Percentiles rank a stretch among this genome's conserved stretches.
phyloP scores from a whole-genome alignment of 2,113 vertebrate species.

The Aegotheles bennettii region DNA sequence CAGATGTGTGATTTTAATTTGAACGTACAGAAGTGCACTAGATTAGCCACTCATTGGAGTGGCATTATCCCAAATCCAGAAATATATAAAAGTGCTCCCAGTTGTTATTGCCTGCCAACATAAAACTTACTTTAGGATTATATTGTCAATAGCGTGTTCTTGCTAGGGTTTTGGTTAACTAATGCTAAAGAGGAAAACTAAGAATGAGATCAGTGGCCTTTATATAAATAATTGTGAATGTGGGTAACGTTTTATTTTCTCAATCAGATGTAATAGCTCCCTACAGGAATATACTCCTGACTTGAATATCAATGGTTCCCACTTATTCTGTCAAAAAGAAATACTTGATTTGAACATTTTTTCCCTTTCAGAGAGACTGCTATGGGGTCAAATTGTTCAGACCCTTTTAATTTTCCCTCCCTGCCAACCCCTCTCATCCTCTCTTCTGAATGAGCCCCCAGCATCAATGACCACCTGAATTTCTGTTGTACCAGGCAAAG shows the following conservation, averaged over 20 bases:
- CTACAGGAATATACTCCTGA: constrained; percentile 34
- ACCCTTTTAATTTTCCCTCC: not conserved
- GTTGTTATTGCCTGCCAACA: constrained; percentile 43
- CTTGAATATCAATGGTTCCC: constrained; percentile 41
- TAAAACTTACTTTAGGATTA: constrained; percentile 58
- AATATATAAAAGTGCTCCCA: constrained; percentile 30
- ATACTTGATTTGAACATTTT: not conserved
- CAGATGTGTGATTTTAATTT: not conserved
- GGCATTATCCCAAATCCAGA: constrained; percentile 42
- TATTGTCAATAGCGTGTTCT: constrained; percentile 37
- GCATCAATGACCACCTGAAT: fast-evolving
- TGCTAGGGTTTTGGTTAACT: constrained; percentile 56
- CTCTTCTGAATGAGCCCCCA: not conserved
- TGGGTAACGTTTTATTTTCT: constrained; percentile 61
- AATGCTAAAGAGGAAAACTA: constrained; percentile 25
- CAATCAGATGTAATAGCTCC: constrained; percentile 41
- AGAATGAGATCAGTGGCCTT: constrained; percentile 56
- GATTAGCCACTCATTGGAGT: constrained; percentile 15
- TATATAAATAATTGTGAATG: constrained; percentile 57
- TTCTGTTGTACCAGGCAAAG: not conserved
- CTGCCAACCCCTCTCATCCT: not conserved
- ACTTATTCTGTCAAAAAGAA: not conserved
- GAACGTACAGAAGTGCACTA: not conserved
- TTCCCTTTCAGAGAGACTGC: not conserved
- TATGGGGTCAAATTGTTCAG: not conserved